Conservation (phyloP, 2,113 vertebrate genomes). For the Periophthalmodon schlosseri region DNA sequence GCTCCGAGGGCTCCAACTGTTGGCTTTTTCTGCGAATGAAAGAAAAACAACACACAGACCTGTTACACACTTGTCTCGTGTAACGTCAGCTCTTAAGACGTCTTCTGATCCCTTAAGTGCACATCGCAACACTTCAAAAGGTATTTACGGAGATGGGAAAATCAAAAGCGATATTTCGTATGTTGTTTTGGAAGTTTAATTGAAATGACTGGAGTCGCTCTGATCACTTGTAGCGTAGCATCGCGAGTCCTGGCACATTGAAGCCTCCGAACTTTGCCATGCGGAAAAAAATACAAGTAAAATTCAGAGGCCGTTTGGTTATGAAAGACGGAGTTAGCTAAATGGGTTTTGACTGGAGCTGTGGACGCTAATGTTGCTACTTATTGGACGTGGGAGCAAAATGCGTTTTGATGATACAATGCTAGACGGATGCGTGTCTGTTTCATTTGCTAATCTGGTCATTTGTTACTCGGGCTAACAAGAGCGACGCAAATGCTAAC, state of each 20-base stretch:
- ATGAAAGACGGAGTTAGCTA: conserved; percentile 20
- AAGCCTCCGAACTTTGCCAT: conserved; percentile 11
- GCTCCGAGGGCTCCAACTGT: conserved; percentile 86
- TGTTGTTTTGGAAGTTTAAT: conserved; percentile 14
- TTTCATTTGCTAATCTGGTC: not conserved
- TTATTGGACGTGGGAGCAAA: conserved; percentile 42
- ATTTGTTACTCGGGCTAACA: not conserved
- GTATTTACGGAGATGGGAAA: conserved; percentile 25
- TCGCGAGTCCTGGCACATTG: conserved; percentile 8
- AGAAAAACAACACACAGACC: not conserved
- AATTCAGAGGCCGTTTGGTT: conserved; percentile 13
- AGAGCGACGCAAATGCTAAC: not conserved
- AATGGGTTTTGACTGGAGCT: conserved; percentile 29
- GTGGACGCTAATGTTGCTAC: conserved; percentile 39
- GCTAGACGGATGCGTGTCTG: not conserved
- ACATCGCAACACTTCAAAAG: conserved; percentile 19
- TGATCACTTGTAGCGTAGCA: conserved; percentile 18
- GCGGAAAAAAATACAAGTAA: conserved; percentile 9
- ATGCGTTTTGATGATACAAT: conserved; percentile 25
- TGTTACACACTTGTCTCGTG: not conserved
- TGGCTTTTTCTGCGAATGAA: conserved; percentile 81
- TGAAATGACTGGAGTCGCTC: conserved; percentile 24
- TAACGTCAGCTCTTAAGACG: conserved; percentile 24
- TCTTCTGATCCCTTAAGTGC: conserved; percentile 25
- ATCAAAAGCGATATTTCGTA: conserved; percentile 20